Evolutionary conservation across 2,113 vertebrate species (phyloP).

Genomic region (Nestor notabilis): DNA sequence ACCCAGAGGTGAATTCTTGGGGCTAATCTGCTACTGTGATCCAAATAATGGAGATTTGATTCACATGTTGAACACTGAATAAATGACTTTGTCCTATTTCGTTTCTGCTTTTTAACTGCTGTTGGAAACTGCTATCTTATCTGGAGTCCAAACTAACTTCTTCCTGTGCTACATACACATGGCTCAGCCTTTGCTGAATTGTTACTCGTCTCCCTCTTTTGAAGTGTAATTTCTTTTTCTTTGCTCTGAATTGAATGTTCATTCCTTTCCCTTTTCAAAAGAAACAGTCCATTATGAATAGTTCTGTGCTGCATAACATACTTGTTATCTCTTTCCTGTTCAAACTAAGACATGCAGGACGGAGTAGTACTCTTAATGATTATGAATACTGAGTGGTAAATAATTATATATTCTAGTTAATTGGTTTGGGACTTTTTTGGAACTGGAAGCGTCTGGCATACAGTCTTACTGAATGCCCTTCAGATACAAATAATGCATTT

Average conservation of each 20-base stretch:
- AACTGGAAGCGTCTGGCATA: not conserved
- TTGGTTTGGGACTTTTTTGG: not conserved
- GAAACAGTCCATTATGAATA: not conserved
- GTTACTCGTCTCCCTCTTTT: not conserved
- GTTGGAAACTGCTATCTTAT: not conserved
- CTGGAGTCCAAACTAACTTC: not conserved
- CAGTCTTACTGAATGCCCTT: not conserved
- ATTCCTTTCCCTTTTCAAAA: not conserved
- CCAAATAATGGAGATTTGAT: not conserved
- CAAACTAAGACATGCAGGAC: not conserved
- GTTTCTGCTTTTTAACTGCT: not conserved
- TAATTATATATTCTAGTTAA: not conserved
- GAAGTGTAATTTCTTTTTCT: not conserved
- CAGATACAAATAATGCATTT: not conserved
- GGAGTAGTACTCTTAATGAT: not conserved
- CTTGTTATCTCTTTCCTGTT: not conserved
- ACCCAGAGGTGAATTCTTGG: not conserved
- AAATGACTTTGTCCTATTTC: not conserved
- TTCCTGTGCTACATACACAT: not conserved
- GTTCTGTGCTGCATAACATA: not conserved
- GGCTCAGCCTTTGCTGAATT: not conserved
- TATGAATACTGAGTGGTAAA: not conserved
- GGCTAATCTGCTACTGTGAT: not conserved
- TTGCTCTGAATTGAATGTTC: not conserved
- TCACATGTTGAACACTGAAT: not conserved